Conservation (phyloP, 2,113 vertebrate genomes). For the Ophthalmolycus amberensis region DNA sequence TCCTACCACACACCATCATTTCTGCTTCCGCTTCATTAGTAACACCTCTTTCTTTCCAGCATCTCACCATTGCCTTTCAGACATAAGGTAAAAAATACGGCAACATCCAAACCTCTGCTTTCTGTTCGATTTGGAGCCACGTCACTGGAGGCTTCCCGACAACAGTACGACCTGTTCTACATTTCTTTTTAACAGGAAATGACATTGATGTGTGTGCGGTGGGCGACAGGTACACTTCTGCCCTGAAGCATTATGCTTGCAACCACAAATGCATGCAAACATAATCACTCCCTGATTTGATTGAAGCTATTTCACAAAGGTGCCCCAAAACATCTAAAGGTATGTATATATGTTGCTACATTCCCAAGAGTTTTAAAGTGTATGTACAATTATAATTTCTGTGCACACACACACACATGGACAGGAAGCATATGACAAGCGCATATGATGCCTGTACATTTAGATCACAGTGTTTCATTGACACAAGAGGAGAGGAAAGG, state of each 20-base stretch:
- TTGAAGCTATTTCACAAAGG: neutral
- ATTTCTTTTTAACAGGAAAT: constrained; percentile 57
- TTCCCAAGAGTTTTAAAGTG: neutral
- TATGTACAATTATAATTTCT: neutral
- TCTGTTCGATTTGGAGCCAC: neutral
- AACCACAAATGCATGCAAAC: neutral
- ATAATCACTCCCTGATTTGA: neutral
- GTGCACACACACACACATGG: neutral
- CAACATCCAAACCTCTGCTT: neutral
- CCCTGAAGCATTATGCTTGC: constrained; percentile 10
- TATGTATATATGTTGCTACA: neutral
- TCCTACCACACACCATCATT: neutral
- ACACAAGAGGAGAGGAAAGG: constrained; percentile 1
- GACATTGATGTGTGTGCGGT: neutral
- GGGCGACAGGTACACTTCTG: constrained; percentile 32
- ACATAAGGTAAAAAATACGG: constrained; percentile 1
- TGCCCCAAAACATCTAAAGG: neutral
- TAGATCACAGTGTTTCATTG: constrained; percentile 1
- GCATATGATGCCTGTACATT: neutral
- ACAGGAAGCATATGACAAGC: neutral
- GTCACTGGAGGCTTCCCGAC: neutral
- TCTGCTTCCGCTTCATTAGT: constrained; percentile 11
- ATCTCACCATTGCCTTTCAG: neutral
- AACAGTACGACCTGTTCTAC: constrained; percentile 9
- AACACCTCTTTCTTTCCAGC: constrained; percentile 7